These are phyloP conservation scores for Chionoecetes opilio DNA, from an alignment of 1,140 invertebrate species.

Conservation along the genomic window DNA sequence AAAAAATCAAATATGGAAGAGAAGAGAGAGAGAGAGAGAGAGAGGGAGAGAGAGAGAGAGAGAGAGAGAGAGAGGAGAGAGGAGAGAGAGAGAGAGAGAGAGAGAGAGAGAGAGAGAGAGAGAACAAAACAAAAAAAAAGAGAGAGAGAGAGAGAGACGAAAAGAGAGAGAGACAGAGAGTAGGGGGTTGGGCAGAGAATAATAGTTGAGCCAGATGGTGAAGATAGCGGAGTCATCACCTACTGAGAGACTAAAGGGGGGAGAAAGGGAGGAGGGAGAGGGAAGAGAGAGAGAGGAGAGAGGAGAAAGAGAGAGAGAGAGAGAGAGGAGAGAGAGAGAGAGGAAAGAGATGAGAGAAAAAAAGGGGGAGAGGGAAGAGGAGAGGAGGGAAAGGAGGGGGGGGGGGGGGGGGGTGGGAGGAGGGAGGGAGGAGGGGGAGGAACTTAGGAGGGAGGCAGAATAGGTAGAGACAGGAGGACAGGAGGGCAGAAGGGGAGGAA, in stretches of 20 bases:
- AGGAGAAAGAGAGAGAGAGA: too few species aligned
- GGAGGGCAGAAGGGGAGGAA: too few species aligned
- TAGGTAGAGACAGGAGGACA: too few species aligned
- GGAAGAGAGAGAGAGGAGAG: not conserved
- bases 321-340: too few species aligned
- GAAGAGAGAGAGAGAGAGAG: not conserved
- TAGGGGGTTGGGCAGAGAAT: not conserved
- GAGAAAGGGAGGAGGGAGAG: not conserved
- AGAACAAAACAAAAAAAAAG: not conserved
- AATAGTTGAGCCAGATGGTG: conserved; percentile 1
- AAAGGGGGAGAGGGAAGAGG: too few species aligned
- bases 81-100: too few species aligned
- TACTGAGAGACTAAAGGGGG: not conserved
- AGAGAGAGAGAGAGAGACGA: not conserved
- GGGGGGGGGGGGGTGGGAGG: too few species aligned
- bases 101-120: not conserved
- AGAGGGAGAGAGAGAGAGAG: not conserved
- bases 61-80: not conserved
- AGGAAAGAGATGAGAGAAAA: not conserved
- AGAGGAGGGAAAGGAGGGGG: too few species aligned
- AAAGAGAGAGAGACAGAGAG: not conserved
- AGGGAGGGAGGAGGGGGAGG: too few species aligned
- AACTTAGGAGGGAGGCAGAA: too few species aligned
- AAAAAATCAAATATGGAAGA: too few species aligned
- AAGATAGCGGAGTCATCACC: conserved; percentile 16